Conservation (phyloP, 1,140 invertebrate genomes). For the Ooceraea biroi region DNA sequence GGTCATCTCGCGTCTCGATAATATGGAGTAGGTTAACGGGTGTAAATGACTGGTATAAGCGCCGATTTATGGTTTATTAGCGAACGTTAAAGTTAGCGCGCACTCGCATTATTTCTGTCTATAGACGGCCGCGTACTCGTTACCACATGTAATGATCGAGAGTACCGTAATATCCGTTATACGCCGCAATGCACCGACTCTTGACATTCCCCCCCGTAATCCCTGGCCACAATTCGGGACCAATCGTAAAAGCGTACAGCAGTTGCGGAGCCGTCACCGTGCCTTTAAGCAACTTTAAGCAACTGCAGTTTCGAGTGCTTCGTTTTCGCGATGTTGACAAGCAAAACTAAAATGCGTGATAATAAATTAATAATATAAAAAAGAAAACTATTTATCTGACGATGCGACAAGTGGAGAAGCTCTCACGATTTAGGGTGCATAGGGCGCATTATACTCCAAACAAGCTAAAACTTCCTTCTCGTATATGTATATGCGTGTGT, state of each 20-base stretch:
- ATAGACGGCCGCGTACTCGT: conserved; percentile 28
- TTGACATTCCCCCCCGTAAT: conserved; percentile 51
- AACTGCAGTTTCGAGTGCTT: conserved; percentile 2
- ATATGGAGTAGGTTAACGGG: conserved; percentile 47
- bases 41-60: conserved; percentile 29
- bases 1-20: neutral
- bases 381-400: too few species aligned
- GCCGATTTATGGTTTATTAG: conserved; percentile 46
- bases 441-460: too few species aligned
- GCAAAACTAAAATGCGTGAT: neutral
- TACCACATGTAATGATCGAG: conserved; percentile 50
- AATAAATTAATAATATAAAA: neutral
- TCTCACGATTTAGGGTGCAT: too few species aligned
- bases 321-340: neutral
- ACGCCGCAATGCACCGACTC: conserved; percentile 44
- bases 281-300: neutral
- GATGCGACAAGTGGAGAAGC: too few species aligned
- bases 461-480: too few species aligned
- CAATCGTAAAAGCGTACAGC: conserved; percentile 41
- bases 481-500: too few species aligned
- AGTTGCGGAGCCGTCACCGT: conserved; percentile 11
- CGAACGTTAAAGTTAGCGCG: conserved; percentile 31
- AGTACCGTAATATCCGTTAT: conserved; percentile 63
- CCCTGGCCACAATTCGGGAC: conserved; percentile 38
- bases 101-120: conserved; percentile 43